Base-by-base conservation (phyloP, 2,113 vertebrate species). In the Dermatemys mawii region DNA sequence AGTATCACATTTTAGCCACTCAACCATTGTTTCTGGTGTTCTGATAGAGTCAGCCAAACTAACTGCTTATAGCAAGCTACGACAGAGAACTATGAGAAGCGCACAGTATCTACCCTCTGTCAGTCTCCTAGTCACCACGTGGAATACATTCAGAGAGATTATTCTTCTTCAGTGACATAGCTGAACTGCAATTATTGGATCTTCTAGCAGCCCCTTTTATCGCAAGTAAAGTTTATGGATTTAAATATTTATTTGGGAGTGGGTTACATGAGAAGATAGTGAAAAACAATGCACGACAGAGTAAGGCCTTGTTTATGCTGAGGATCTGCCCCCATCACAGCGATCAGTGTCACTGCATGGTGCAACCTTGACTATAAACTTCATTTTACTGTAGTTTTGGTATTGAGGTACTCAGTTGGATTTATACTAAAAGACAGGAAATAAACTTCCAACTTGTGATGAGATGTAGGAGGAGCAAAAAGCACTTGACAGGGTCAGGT, bases 211-310 rank as follows among this genome's bases (percentile, higher is more conserved):
- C n/a, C 50, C 92, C 55, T 79, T 10, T 53, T 73, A 89, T 81
- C 81, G 81, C 7, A 85, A 93, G 13, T 91, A 63, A 81, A 41
- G 63, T 1, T 2, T 11, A 94, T 46, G 29, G 35, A 38, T 83
- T 83, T 80, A 85, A 91, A 80, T 83, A 91, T 83, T 95, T 87
- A 49, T 93, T 82, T 91, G 57, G 38, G 76, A 79, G 90, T 49
- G 51, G 83, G n/a, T 48, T 29, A 96, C 83, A 86, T 46, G 46
- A 51, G 85, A 92, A 55, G 81, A 95, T 90, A 90, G 2, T 46
- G 9, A 88, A 79, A n/a, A 38, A 49, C 54, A 48, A 78, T 8
- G 7, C 1, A 50, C 0, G 51, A 60, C n/a, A 91, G 92, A 85
- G 88, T 3, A 16, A 94, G 26, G 60, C 79, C 51, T 63, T 90